Evolutionary conservation across 2,888 invertebrate species (phyloP).

Genomic region (Tenthredo scrophulariae): DNA sequence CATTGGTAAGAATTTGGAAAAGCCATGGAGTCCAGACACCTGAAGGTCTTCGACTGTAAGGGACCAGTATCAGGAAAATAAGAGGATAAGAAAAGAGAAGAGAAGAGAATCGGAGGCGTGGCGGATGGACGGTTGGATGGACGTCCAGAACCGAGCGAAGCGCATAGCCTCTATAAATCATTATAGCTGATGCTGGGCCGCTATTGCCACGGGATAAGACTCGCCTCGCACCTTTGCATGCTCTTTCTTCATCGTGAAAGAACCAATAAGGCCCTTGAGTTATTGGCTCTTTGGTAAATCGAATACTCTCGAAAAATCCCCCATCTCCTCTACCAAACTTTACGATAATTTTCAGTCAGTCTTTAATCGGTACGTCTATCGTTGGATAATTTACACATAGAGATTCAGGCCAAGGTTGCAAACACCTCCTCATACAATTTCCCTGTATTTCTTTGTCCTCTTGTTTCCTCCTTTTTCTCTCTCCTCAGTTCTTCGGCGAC

Average conservation of each 20-base stretch:
- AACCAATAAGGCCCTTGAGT: slow-evolving; percentile 50
- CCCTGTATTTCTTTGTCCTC: slow-evolving; percentile 34
- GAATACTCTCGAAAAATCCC: slow-evolving; percentile 17
- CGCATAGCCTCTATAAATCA: slow-evolving; percentile 47
- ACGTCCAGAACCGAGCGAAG: slow-evolving; percentile 24
- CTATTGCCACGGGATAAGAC: slow-evolving; percentile 34
- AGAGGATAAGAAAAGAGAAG: slow-evolving; percentile 2
- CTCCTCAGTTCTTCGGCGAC: slow-evolving; percentile 47
- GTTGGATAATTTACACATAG: not conserved
- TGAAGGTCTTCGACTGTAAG: not conserved
- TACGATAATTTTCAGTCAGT: slow-evolving; percentile 9
- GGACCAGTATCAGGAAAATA: not conserved
- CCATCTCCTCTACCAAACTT: not conserved
- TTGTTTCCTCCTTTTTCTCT: slow-evolving; percentile 10
- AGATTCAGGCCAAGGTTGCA: slow-evolving; percentile 23
- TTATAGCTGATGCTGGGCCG: slow-evolving; percentile 27
- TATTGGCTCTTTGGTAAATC: slow-evolving; percentile 49
- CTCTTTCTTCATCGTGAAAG: slow-evolving; percentile 36
- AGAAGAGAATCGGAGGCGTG: slow-evolving; percentile 60
- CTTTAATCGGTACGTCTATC: not conserved
- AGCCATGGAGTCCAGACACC: not conserved
- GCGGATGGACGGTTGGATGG: slow-evolving; percentile 59
- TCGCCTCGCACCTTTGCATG: slow-evolving; percentile 40
- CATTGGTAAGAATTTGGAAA: slow-evolving; percentile 12
- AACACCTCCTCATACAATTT: not conserved